phyloP scores from a whole-genome alignment of 2,113 vertebrate genomes.

The Pedionomus torquatus region DNA sequence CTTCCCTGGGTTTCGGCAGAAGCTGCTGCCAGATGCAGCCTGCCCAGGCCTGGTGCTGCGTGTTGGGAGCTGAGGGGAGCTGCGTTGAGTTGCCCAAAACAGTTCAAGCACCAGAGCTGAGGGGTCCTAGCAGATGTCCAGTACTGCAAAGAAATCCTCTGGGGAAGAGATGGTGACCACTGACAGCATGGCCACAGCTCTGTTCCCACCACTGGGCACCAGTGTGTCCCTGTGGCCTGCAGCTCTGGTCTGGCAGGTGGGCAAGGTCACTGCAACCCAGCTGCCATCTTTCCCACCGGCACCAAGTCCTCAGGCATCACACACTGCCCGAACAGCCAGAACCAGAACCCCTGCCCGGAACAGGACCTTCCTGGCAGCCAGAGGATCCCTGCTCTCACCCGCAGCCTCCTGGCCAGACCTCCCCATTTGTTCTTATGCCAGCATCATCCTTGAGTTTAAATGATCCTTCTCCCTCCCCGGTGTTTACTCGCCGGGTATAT shows the following conservation, averaged over 20 bases:
- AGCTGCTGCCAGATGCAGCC: not conserved
- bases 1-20: not conserved
- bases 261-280: not conserved
- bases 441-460: constrained; percentile 53
- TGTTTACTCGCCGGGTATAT: constrained; percentile 65
- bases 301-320: not conserved
- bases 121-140: not conserved
- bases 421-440: constrained; percentile 56
- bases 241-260: not conserved
- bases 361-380: not conserved
- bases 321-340: rapidly evolving
- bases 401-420: not conserved
- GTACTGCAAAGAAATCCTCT: not conserved
- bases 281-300: not conserved
- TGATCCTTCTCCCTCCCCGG: constrained; percentile 40
- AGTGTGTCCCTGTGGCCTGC: rapidly evolving
- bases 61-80: not conserved
- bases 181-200: not conserved
- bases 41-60: not conserved
- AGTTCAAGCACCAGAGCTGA: not conserved
- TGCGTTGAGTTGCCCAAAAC: rapidly evolving
- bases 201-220: not conserved
- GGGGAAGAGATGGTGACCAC: rapidly evolving
- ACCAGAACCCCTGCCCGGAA: not conserved
- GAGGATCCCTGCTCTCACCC: not conserved